Conservation (phyloP, 2,888 invertebrate genomes). For the Cheilosia urbana region DNA sequence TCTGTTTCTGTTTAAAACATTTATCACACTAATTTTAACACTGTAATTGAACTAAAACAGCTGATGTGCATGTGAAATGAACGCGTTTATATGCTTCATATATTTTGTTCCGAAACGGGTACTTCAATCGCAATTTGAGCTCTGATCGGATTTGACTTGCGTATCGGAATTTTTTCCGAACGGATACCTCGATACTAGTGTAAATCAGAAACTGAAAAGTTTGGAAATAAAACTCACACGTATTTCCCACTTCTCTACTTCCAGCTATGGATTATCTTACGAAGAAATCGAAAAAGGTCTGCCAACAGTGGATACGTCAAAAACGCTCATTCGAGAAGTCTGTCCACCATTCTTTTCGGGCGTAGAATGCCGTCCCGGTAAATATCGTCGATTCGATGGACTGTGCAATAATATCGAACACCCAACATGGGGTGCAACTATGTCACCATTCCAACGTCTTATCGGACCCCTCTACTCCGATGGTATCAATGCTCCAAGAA, state of each 20-base stretch:
- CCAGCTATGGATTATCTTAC: conserved; percentile 92
- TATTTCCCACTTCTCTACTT: conserved; percentile 64
- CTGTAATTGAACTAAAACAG: too few species aligned
- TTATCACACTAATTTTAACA: too few species aligned
- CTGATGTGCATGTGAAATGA: too few species aligned
- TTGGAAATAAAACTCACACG: not conserved
- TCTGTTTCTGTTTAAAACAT: too few species aligned
- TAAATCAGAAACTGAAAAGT: not conserved
- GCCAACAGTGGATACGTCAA: conserved; percentile 94
- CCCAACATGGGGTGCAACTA: conserved; percentile 95
- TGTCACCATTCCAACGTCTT: conserved; percentile 93
- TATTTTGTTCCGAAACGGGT: too few species aligned
- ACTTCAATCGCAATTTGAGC: too few species aligned
- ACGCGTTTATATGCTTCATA: too few species aligned
- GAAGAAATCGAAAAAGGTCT: conserved; percentile 95
- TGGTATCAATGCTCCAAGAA: conserved; percentile 92
- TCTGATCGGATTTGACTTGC: too few species aligned
- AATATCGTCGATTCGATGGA: conserved; percentile 94
- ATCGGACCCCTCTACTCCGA: conserved; percentile 92
- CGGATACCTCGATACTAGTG: too few species aligned
- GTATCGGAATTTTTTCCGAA: too few species aligned
- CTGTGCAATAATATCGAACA: conserved; percentile 94
- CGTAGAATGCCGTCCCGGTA: conserved; percentile 94
- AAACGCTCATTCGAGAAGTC: conserved; percentile 92
- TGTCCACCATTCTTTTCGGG: conserved; percentile 95